These are phyloP conservation scores for Drosophila kikkawai DNA, from an alignment of 1,140 invertebrate species.

Conservation along the genomic window DNA sequence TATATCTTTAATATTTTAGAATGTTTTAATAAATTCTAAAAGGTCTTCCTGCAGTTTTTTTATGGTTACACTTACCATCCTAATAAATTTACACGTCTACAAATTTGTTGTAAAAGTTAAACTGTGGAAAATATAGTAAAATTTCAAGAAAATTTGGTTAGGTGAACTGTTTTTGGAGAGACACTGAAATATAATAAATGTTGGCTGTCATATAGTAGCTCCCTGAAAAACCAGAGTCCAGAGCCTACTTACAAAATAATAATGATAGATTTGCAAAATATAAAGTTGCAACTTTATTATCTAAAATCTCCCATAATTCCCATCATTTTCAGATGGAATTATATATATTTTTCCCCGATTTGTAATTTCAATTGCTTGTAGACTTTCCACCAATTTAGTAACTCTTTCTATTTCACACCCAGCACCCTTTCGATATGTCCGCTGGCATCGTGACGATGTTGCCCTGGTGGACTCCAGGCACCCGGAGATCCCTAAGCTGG, in stretches of 20 bases:
- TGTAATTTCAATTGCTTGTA: background rate
- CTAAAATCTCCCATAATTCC: background rate
- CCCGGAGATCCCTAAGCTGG: slow-evolving; percentile 84
- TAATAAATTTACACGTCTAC: background rate
- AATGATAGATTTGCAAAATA: background rate
- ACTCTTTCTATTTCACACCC: background rate
- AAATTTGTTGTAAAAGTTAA: background rate
- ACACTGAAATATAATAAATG: background rate
- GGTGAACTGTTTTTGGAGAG: background rate
- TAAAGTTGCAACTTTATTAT: background rate
- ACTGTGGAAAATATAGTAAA: background rate
- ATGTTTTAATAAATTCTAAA: too few species aligned
- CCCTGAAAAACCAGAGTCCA: background rate
- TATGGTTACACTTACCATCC: background rate
- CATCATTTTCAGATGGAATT: background rate
- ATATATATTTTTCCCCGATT: background rate
- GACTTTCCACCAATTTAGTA: background rate
- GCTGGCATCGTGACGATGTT: slow-evolving; percentile 88
- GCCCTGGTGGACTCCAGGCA: slow-evolving; percentile 88
- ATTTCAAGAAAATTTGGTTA: background rate
- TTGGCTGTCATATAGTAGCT: background rate
- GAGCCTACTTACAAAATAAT: background rate
- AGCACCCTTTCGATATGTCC: slow-evolving; percentile 83
- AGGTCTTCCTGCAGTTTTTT: too few species aligned
- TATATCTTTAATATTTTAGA: background rate